Evolutionary conservation across 2,113 vertebrate genomes (phyloP), one percentile per base, ranked within the genome.

Genomic region (Chloropsis cyanopogon): DNA sequence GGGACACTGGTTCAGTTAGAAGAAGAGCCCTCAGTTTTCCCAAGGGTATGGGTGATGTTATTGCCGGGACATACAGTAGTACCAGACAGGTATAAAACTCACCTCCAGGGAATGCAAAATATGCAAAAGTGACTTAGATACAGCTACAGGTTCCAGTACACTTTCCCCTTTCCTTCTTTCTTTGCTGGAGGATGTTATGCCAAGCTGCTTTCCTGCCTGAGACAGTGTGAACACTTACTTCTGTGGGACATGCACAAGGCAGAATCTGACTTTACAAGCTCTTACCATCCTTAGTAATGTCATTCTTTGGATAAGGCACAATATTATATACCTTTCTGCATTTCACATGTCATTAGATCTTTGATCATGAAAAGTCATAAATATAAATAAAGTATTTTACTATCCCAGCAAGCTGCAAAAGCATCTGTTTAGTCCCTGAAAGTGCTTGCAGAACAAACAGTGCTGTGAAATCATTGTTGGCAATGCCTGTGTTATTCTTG

Each of bases 321-420:
- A 1, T 39, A 42, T 53, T 66, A 79, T 60, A 21, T 25, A 91
- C 61, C 12, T 83, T 78, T 42, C 47, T 91, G 52, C 46, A 78
- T 81, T 82, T 81, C 33, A 7, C 16, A 22, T 64, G 71, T 57
- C 80, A 56, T 90, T 63, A 93, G 72, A 94, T 80, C 39, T 72
- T 93, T 90, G 83, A 85, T 70, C 80, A 77, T 47, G 83, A 52
- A 70, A 86, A 95, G 26, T 79, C 71, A 82, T 93, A 97, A 94
- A 93, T 77, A 64, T 46, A 95, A 95, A 93, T 91, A 91, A 95
- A 77, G 57, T 52, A 90, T 91, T 96, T 35, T 57, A 20, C 49
- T 85, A 46, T 7, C 42, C 70, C 73, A 95, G 63, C 82, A 92
- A 82, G 82, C 56, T 75, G 47, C 71, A 92, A 46, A 1, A 15